A percentile compares a stretch with the other conserved stretches of the same genome.
phyloP scores from a whole-genome alignment of 64 coral and sea anemone genomes.

The Stylophora pistillata region DNA sequence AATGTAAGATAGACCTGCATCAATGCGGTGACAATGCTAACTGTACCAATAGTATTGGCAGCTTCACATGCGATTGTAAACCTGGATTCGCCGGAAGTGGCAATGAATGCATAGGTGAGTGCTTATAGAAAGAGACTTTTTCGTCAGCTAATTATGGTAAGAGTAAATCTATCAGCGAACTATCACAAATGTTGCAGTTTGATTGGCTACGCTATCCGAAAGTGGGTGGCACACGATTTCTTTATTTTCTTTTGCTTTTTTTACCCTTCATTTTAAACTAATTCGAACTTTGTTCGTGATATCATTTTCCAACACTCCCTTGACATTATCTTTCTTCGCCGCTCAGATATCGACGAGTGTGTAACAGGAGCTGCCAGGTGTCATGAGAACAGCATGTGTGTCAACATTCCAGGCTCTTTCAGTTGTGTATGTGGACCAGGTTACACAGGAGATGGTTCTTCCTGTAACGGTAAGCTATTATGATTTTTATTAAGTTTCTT shows the following conservation, averaged over 20 bases:
- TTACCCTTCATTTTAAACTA: not conserved
- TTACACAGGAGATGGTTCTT: conserved; percentile 64
- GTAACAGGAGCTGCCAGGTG: conserved; percentile 55
- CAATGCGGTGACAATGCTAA: conserved; percentile 16
- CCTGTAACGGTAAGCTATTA: conserved; percentile 56
- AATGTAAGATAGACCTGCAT: conserved; percentile 22
- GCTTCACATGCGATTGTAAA: conserved; percentile 43
- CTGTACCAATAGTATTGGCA: conserved; percentile 52
- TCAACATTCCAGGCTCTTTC: conserved; percentile 61
- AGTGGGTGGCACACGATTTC: no score
- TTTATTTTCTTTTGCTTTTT: no score
- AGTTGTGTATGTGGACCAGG: conserved; percentile 71
- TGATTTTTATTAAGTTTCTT: not conserved
- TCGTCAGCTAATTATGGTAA: not conserved
- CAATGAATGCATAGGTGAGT: conserved; percentile 44
- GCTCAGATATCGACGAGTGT: conserved; percentile 82
- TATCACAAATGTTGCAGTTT: no score
- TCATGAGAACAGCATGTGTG: conserved; percentile 49
- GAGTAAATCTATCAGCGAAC: no score
- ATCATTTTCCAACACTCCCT: not conserved
- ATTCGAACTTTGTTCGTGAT: not conserved
- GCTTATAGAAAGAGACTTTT: not conserved
- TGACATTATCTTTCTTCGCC: not conserved
- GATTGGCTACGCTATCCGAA: no score
- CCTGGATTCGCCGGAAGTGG: conserved; percentile 40